These are phyloP conservation scores for Sesia bembeciformis DNA, from an alignment of 2,888 invertebrate genomes.

Conservation along the genomic window DNA sequence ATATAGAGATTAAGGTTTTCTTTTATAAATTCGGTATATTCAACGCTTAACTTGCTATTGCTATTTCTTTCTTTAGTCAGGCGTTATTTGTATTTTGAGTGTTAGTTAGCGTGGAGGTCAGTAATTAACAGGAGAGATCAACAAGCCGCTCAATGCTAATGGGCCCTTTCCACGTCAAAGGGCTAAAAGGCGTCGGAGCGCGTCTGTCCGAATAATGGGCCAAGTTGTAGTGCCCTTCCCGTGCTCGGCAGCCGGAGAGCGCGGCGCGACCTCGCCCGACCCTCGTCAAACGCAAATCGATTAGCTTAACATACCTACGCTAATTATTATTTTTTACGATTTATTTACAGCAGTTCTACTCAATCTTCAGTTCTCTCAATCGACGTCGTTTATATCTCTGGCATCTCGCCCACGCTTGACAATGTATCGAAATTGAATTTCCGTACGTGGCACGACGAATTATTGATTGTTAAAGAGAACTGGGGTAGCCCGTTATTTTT, in stretches of 20 bases:
- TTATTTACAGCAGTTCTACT: constrained; percentile 25
- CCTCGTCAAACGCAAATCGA: constrained; percentile 66
- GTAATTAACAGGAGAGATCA: constrained; percentile 68
- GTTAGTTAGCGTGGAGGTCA: constrained; percentile 51
- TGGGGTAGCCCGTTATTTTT: constrained; percentile 32
- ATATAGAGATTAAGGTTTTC: too few relatives aligned
- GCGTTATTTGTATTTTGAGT: constrained; percentile 10
- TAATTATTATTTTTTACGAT: constrained; percentile 56
- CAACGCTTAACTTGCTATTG: neutral
- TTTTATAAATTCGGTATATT: neutral
- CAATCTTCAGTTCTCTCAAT: constrained; percentile 28
- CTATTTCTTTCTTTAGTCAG: constrained; percentile 1
- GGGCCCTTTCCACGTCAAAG: constrained; percentile 68
- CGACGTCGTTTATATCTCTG: constrained; percentile 37
- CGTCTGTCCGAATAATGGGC: constrained; percentile 68
- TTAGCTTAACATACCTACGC: constrained; percentile 48
- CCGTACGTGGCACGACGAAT: constrained; percentile 34
- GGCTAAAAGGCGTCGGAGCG: constrained; percentile 67
- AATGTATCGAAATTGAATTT: constrained; percentile 38
- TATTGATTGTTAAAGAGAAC: constrained; percentile 34
- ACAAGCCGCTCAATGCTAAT: constrained; percentile 68
- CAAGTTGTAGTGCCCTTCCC: constrained; percentile 47
- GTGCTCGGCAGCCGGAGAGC: constrained; percentile 25
- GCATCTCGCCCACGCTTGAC: constrained; percentile 31
- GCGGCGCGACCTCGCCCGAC: constrained; percentile 53